Percentiles rank a stretch among this genome's conserved stretches.
Evolutionary conservation across 2,797 vertebrate species (phyloP).

Genomic region (Cryptoblepharus egeriae): DNA sequence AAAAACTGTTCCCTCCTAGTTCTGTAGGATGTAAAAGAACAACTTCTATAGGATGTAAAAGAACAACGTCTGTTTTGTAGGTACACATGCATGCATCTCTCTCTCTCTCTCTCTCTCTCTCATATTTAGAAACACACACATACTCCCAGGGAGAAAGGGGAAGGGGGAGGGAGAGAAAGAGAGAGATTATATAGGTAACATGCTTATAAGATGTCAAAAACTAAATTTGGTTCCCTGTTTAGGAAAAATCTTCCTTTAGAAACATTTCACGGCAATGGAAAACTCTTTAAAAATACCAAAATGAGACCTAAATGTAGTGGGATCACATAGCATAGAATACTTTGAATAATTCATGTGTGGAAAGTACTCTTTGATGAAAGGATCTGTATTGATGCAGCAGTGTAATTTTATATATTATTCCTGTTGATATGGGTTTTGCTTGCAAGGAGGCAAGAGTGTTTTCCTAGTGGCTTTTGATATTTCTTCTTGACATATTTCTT

Average conservation of each 20-base stretch:
- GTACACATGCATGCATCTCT: too few species aligned
- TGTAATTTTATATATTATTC: slow-evolving; percentile 22
- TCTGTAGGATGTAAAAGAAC: background rate
- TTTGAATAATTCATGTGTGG: slow-evolving; percentile 51
- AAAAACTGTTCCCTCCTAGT: background rate
- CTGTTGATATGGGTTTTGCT: background rate
- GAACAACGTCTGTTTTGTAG: too few species aligned
- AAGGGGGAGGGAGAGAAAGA: background rate
- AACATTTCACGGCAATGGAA: slow-evolving; percentile 10
- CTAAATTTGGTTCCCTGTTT: background rate
- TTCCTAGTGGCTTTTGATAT: slow-evolving; percentile 27
- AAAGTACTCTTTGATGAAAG: slow-evolving; percentile 36
- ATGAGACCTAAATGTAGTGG: slow-evolving; percentile 10
- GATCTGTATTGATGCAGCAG: background rate
- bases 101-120: background rate
- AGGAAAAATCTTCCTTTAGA: slow-evolving; percentile 2
- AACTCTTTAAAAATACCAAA: background rate
- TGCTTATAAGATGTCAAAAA: background rate
- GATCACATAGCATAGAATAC: background rate
- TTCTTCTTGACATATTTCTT: slow-evolving; percentile 5
- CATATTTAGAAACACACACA: background rate
- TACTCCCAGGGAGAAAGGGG: background rate
- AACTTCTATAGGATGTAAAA: background rate
- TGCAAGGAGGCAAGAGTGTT: background rate
- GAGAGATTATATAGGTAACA: accelerated